Percentiles rank a stretch among this genome's conserved stretches.
These are phyloP conservation scores for Halcyon badia DNA, from an alignment of 2,797 vertebrate genomes.

Conservation along the genomic window DNA sequence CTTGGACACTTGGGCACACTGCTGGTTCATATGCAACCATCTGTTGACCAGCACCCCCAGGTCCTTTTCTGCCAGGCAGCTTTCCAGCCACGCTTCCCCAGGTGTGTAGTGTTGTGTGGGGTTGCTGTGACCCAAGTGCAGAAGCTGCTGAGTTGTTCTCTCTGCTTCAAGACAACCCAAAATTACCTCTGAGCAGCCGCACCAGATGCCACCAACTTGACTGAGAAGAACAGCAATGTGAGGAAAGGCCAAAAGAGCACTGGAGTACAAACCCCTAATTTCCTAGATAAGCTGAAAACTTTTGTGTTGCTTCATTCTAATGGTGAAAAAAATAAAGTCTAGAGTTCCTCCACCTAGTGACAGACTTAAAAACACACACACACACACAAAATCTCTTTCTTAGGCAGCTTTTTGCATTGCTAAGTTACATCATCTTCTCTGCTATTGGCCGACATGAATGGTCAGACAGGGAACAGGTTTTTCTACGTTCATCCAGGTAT, in stretches of 20 bases:
- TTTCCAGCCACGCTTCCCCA: neutral
- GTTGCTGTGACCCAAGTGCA: neutral
- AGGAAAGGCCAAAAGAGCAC: neutral
- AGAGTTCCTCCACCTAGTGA: neutral
- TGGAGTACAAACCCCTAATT: neutral
- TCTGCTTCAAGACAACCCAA: neutral
- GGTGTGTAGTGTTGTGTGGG: rapidly evolving
- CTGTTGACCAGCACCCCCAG: too few relatives aligned
- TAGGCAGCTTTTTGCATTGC: neutral
- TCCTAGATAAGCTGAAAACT: neutral
- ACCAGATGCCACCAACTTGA: neutral
- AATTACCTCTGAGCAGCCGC: neutral
- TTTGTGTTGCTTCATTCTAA: neutral
- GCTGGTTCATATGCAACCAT: neutral
- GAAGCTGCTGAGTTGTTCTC: neutral
- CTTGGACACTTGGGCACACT: neutral
- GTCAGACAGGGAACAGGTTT: neutral
- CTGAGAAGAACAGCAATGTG: rapidly evolving
- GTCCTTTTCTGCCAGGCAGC: neutral
- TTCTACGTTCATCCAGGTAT: neutral
- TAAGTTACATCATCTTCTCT: neutral
- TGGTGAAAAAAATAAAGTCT: neutral
- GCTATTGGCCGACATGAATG: neutral
- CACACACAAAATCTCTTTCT: neutral
- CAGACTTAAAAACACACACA: neutral